Conservation (phyloP, 2,888 invertebrate genomes). For the Catocala fraxini region DNA sequence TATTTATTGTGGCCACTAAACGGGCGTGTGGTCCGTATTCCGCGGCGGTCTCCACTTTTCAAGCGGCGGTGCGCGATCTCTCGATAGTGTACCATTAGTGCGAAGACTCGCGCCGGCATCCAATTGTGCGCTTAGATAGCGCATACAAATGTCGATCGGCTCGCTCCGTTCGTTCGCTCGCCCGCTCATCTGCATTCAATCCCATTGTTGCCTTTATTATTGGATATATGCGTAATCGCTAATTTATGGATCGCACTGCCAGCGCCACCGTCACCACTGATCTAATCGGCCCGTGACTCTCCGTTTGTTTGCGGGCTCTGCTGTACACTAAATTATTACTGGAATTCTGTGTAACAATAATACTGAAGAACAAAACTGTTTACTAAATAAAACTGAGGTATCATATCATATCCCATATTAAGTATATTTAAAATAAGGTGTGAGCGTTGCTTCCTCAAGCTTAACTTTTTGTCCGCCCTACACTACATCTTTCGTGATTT, state of each 20-base stretch:
- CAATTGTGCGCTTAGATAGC: conserved; percentile 87
- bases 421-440: no score
- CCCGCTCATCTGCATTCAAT: conserved; percentile 86
- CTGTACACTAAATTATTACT: conserved; percentile 29
- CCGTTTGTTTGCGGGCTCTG: conserved; percentile 33
- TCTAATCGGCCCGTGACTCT: conserved; percentile 45
- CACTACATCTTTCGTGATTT: background rate
- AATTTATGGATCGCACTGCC: conserved; percentile 80
- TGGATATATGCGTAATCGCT: conserved; percentile 83
- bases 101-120: conserved; percentile 86
- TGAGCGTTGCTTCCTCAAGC: no score
- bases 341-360: conserved; percentile 10
- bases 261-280: conserved; percentile 61
- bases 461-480: no score
- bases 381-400: background rate
- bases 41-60: conserved; percentile 82
- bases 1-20: conserved; percentile 79
- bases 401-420: no score
- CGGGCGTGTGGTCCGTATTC: conserved; percentile 79
- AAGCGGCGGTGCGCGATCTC: conserved; percentile 77
- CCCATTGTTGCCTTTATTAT: conserved; percentile 86
- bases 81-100: conserved; percentile 87
- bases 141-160: conserved; percentile 87
- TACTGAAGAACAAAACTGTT: background rate
- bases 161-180: conserved; percentile 61